A percentile compares a stretch with the other conserved stretches of the same genome.
Conservation (phyloP, 2,113 vertebrate species). For the Crypturellus undulatus region DNA sequence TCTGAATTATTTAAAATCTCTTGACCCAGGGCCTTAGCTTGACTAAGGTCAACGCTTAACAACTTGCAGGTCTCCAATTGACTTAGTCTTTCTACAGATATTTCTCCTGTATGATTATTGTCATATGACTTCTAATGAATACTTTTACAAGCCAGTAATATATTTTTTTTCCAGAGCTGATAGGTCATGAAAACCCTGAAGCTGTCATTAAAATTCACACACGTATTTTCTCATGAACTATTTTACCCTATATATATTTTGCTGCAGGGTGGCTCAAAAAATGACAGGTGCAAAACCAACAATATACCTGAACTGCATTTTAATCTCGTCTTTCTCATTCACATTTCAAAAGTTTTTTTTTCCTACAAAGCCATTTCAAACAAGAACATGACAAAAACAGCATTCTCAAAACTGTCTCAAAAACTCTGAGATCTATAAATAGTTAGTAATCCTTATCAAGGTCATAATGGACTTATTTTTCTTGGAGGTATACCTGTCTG, state of each 20-base stretch:
- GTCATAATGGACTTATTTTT: not conserved
- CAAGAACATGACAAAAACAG: not conserved
- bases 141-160: not conserved
- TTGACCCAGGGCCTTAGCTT: not conserved
- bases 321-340: not conserved
- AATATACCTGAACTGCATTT: constrained; percentile 37
- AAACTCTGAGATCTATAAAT: not conserved
- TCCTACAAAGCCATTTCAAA: not conserved
- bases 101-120: not conserved
- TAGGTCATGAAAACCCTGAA: constrained; percentile 53
- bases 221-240: constrained; percentile 7
- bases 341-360: not conserved
- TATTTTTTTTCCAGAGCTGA: constrained; percentile 7
- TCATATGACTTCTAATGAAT: not conserved
- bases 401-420: not conserved
- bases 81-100: not conserved
- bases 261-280: constrained; percentile 44
- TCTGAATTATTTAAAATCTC: not conserved
- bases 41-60: not conserved
- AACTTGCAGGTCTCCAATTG: not conserved
- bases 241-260: constrained; percentile 20
- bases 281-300: constrained; percentile 41
- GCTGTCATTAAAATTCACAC: constrained; percentile 67
- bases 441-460: not conserved
- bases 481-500: not conserved